Conservation (phyloP, 2,113 vertebrate genomes). For the Mirza zaza region DNA sequence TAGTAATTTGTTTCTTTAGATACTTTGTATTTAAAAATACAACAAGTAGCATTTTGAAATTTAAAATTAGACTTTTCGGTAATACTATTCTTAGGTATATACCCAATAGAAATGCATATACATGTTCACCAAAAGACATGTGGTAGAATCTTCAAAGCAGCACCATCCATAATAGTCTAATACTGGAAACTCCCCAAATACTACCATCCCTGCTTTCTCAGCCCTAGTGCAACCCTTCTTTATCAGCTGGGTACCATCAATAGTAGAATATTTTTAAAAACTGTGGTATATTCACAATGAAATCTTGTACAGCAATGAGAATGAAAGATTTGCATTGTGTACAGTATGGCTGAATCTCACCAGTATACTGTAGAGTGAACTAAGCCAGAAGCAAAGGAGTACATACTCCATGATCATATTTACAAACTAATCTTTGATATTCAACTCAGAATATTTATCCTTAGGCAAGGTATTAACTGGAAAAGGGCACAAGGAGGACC, state of each 20-base stretch:
- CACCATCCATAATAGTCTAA: neutral
- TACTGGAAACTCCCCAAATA: neutral
- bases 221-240: neutral
- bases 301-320: neutral
- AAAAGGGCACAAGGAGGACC: too few relatives aligned
- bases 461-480: neutral
- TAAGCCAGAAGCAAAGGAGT: neutral
- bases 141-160: neutral
- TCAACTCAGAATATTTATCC: neutral
- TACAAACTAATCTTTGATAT: neutral
- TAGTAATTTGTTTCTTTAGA: slow-evolving; percentile 9
- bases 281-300: neutral
- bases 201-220: neutral
- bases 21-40: neutral
- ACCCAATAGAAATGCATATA: neutral
- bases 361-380: neutral
- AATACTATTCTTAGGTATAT: neutral
- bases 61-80: neutral
- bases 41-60: neutral
- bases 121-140: neutral
- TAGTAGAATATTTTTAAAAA: neutral
- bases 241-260: neutral
- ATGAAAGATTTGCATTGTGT: neutral
- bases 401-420: neutral
- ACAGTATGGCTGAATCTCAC: neutral